Conservation (phyloP, 2,113 vertebrate species). For the Erythrocebus patas region DNA sequence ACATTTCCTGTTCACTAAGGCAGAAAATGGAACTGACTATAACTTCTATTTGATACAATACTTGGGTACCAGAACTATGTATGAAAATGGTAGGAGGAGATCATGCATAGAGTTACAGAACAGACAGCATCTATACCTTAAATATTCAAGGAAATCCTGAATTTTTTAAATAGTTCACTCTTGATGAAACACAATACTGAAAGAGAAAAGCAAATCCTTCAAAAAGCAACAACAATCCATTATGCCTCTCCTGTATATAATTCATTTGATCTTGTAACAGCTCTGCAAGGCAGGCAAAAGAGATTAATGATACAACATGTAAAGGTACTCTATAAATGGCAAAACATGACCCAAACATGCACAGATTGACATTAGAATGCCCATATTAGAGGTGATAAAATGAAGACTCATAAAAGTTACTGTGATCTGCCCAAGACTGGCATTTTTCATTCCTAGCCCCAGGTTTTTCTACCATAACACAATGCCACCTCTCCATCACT, state of each 20-base stretch:
- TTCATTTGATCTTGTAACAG: not conserved
- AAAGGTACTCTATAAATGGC: not conserved
- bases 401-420: not conserved
- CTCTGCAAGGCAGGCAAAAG: not conserved
- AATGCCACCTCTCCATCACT: not conserved
- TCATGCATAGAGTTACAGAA: conserved; percentile 43
- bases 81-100: conserved; percentile 17
- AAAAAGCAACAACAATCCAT: conserved; percentile 27
- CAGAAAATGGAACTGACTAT: conserved; percentile 65
- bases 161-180: conserved; percentile 37
- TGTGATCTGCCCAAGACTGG: not conserved
- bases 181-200: conserved; percentile 44
- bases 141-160: conserved; percentile 59
- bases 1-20: conserved; percentile 63
- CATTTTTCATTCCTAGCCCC: not conserved
- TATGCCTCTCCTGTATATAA: not conserved
- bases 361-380: not conserved
- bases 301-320: not conserved
- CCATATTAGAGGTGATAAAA: not conserved
- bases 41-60: conserved; percentile 55
- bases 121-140: conserved; percentile 33
- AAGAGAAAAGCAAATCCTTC: conserved; percentile 33
- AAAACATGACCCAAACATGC: conserved; percentile 7
- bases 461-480: not conserved
- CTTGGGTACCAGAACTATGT: conserved; percentile 34